Evolutionary conservation across 1,140 invertebrate genomes (phyloP), one percentile per base, ranked within the genome.

Genomic region (Micrasema minimum): DNA sequence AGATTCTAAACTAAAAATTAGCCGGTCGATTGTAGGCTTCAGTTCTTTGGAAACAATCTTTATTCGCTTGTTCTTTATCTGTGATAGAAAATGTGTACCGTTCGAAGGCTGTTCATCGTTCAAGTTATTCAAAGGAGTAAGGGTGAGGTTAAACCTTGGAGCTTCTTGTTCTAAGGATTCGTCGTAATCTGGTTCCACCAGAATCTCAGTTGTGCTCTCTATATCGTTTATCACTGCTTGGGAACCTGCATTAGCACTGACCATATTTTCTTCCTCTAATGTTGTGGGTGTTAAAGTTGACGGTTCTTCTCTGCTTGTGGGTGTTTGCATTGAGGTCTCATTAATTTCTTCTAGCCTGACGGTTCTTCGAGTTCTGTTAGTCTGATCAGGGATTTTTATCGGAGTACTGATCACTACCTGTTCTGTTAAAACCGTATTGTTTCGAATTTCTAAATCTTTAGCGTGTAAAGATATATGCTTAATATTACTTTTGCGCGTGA

Each of bases 381-480:
- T 2, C 57, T 69, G 41, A 45, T 26, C 20, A 35, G 4, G 7
- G 5, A 10, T 23, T 50, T 9, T 37, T 9, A 43, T 26, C 14
- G 14, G n/a, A 50, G 41, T 7, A 1, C 23, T 65, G n/a, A 45
- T 18, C 18, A 68, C 78, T 67, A 78, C 81, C 73, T 82, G 82
- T 77, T 84, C 83, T 20, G 80, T 83, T 53, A 85, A 75, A 59
- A 77, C 80, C 22, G 80, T 76, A 72, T 79, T 79, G 20, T 77
- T 75, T 66, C 69, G 76, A 65, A 90, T 87, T n/a, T 79, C 83
- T 10, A 93, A 78, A 57, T 87, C 84, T 72, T 88, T 88, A 0
- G 86, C 82, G 76, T 95, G 92, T 2, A 95, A 77, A 0, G 88
- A 87, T 20, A 96, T 81, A 65, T 79, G 66, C 38, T 77, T 82